These are phyloP conservation scores for Naja naja DNA, from an alignment of 2,113 vertebrate genomes.

Conservation along the genomic window DNA sequence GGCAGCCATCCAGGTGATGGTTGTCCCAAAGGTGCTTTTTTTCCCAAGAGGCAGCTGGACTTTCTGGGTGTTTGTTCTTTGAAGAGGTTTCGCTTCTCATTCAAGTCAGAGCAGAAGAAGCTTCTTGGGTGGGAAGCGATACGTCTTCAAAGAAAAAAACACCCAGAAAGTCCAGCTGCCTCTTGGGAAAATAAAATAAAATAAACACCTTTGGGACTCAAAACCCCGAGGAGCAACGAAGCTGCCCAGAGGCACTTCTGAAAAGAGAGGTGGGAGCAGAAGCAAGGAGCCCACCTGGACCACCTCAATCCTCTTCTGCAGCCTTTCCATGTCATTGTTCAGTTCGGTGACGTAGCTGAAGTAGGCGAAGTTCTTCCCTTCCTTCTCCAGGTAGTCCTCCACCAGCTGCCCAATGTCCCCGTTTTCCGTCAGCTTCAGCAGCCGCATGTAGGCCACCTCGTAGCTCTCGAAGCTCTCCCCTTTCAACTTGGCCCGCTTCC, in stretches of 20 bases:
- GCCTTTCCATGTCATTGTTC: conserved; percentile 49
- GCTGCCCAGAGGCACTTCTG: background rate
- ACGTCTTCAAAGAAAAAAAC: too few relatives aligned
- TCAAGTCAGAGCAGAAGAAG: too few relatives aligned
- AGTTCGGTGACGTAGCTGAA: conserved; percentile 61
- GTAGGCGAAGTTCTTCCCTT: conserved; percentile 64
- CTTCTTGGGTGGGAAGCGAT: too few relatives aligned
- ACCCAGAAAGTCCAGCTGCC: too few relatives aligned
- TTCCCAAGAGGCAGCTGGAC: too few relatives aligned
- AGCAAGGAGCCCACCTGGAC: conserved; percentile 62
- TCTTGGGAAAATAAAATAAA: too few relatives aligned
- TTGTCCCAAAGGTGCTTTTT: too few relatives aligned
- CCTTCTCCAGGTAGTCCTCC: conserved; percentile 40
- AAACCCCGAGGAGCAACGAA: background rate
- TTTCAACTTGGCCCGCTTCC: conserved; percentile 26
- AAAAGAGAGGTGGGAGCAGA: background rate
- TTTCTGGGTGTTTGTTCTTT: too few relatives aligned
- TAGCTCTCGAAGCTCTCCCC: conserved; percentile 58
- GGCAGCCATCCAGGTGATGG: too few relatives aligned
- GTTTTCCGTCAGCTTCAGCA: conserved; percentile 48
- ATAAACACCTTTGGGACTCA: too few relatives aligned
- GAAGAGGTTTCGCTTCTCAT: too few relatives aligned
- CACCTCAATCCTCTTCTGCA: conserved; percentile 44
- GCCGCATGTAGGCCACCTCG: conserved; percentile 53
- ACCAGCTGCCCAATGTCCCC: conserved; percentile 47